Percentiles rank a stretch among this genome's conserved stretches.
These are phyloP conservation scores for Rapana venosa DNA, from an alignment of 2,888 invertebrate genomes.

Conservation along the genomic window DNA sequence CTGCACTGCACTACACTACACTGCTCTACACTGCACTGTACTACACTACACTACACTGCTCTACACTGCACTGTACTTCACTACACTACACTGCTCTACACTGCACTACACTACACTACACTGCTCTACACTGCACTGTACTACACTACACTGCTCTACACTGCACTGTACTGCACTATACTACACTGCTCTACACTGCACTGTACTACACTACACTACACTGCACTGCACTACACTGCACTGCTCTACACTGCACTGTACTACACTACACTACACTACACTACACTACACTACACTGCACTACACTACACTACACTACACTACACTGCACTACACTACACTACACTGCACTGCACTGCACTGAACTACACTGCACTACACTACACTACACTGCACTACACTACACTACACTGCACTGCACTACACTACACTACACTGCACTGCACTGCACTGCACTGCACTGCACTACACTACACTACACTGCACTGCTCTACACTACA, in stretches of 20 bases:
- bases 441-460: too few relatives aligned
- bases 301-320: not conserved
- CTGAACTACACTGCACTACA: too few relatives aligned
- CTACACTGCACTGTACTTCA: not conserved
- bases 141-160: too few relatives aligned
- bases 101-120: not conserved
- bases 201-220: not conserved
- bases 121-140: not conserved
- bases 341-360: too few relatives aligned
- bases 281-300: not conserved
- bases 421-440: too few relatives aligned
- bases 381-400: too few relatives aligned
- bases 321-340: too few relatives aligned
- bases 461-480: too few relatives aligned
- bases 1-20: not conserved
- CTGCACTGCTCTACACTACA: too few relatives aligned
- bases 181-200: not conserved
- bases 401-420: too few relatives aligned
- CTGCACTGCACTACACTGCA: not conserved
- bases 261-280: not conserved
- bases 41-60: too few relatives aligned
- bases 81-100: not conserved
- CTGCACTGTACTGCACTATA: not conserved
- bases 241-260: too few relatives aligned
- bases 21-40: not conserved